phyloP scores from a whole-genome alignment of 2,888 invertebrate species.

The Steinernema scapterisci region DNA sequence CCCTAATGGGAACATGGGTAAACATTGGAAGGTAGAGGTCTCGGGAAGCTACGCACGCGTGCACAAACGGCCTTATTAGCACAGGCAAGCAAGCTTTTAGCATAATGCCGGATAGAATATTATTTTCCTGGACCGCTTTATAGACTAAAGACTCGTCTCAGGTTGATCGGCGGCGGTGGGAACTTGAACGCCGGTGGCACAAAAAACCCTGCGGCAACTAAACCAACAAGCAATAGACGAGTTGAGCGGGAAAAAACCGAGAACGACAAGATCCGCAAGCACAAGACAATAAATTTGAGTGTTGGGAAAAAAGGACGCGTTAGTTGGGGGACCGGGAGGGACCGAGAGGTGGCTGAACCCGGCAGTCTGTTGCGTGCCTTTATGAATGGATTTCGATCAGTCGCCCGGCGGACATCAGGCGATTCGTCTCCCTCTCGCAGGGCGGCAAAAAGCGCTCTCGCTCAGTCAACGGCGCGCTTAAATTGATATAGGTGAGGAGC shows the following conservation, averaged over 20 bases:
- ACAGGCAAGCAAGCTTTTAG: too few species aligned
- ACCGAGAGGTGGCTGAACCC: too few species aligned
- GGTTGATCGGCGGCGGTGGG: too few species aligned
- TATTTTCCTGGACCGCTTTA: too few species aligned
- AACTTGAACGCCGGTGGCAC: too few species aligned
- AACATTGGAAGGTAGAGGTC: too few species aligned
- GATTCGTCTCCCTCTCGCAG: neutral
- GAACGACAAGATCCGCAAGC: neutral
- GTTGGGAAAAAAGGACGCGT: neutral
- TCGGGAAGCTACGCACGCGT: too few species aligned
- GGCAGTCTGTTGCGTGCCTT: slow-evolving; percentile 14
- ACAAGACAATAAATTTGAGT: slow-evolving; percentile 6
- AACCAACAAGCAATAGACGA: neutral
- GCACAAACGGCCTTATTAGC: too few species aligned
- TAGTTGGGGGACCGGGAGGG: neutral
- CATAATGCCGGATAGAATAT: too few species aligned
- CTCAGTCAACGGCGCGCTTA: neutral
- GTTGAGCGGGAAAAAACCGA: neutral
- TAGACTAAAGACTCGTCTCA: too few species aligned
- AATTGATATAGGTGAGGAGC: slow-evolving; percentile 14
- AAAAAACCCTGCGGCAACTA: too few species aligned
- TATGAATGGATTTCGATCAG: slow-evolving; percentile 23
- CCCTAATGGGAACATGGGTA: too few species aligned
- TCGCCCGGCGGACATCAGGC: neutral
- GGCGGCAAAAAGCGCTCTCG: slow-evolving; percentile 13